These are phyloP conservation scores for Alloscopus bannaensis DNA, from an alignment of 2,888 invertebrate genomes.

Conservation along the genomic window DNA sequence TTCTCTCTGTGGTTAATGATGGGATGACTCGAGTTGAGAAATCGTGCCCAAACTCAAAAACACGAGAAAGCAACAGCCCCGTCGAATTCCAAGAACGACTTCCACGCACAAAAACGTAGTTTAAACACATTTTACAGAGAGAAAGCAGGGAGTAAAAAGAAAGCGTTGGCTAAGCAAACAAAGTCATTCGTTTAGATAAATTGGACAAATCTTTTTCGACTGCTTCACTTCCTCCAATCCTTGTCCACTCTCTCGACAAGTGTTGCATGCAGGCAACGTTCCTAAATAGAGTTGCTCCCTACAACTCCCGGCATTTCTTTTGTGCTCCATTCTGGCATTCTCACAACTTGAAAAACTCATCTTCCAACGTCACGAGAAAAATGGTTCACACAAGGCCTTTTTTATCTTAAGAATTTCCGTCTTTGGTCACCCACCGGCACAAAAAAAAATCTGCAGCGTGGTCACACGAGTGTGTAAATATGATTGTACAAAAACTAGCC, in stretches of 20 bases:
- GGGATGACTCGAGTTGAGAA: constrained; percentile 23
- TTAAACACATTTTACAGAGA: constrained; percentile 21
- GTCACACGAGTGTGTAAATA: too few species aligned
- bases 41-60: constrained; percentile 49
- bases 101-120: neutral
- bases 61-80: constrained; percentile 53
- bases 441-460: too few species aligned
- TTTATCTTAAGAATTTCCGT: too few species aligned
- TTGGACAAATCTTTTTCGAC: constrained; percentile 56
- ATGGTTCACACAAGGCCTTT: too few species aligned
- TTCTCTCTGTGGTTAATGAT: constrained; percentile 26
- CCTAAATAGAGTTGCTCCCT: neutral
- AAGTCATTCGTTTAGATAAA: constrained; percentile 64
- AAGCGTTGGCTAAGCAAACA: constrained; percentile 62
- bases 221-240: constrained; percentile 25
- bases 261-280: too few species aligned
- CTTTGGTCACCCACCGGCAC: too few species aligned
- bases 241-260: neutral
- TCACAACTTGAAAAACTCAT: too few species aligned
- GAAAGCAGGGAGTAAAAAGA: constrained; percentile 16
- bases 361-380: too few species aligned
- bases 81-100: neutral
- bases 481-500: too few species aligned
- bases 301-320: too few species aligned
- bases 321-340: too few species aligned